Evolutionary conservation across 2,113 vertebrate genomes (phyloP).

Genomic region (Laterallus jamaicensis): DNA sequence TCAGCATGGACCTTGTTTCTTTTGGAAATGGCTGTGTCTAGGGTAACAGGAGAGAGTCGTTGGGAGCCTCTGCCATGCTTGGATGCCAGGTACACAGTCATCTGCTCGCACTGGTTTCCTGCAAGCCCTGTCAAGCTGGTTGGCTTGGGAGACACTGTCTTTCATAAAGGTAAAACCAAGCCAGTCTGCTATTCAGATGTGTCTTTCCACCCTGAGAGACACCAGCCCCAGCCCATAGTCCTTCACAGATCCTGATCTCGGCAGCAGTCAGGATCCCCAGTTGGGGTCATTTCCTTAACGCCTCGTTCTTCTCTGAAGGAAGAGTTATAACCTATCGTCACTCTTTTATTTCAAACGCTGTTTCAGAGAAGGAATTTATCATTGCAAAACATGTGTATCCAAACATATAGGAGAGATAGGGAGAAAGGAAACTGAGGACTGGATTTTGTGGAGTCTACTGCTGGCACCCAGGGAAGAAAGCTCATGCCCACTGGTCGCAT

Average conservation of each 20-base stretch:
- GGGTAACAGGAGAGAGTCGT: neutral
- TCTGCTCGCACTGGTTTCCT: neutral
- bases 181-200: neutral
- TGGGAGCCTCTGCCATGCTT: neutral
- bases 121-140: neutral
- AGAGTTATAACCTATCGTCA: neutral
- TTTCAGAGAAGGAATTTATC: neutral
- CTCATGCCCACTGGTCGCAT: neutral
- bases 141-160: neutral
- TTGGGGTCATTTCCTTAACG: neutral
- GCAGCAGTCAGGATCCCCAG: neutral
- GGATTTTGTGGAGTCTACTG: neutral
- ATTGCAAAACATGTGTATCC: neutral
- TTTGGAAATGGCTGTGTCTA: neutral
- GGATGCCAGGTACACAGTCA: rapidly evolving
- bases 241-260: rapidly evolving
- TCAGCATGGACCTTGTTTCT: neutral
- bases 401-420: neutral
- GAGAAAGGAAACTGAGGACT: neutral
- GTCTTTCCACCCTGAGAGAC: neutral
- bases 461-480: neutral
- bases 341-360: neutral
- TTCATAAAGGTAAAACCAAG: neutral
- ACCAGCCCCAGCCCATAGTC: neutral
- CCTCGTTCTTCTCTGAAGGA: neutral